phyloP scores from a whole-genome alignment of 1,140 invertebrate genomes.

The Bacillus rossius region DNA sequence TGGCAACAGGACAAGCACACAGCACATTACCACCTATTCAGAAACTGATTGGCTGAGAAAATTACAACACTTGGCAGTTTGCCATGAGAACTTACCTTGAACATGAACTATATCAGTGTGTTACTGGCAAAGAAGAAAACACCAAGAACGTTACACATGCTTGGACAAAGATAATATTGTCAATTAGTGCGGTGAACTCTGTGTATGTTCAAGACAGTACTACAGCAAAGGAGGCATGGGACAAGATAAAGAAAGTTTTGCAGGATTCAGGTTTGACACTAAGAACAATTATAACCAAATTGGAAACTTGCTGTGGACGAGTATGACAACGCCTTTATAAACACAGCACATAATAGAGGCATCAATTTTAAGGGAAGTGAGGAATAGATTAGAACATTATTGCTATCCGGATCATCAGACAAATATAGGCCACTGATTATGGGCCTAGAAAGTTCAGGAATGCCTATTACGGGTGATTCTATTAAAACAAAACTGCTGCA shows the following conservation, averaged over 20 bases:
- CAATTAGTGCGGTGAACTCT: not conserved
- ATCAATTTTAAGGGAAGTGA: too few relatives aligned
- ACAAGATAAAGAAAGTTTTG: not conserved
- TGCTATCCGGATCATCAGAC: not conserved
- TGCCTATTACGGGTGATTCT: not conserved
- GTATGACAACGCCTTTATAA: too few relatives aligned
- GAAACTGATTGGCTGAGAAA: too few relatives aligned
- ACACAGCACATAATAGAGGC: too few relatives aligned
- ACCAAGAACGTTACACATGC: not conserved
- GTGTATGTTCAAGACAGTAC: conserved; percentile 6
- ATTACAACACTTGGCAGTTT: too few relatives aligned
- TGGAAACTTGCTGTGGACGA: too few relatives aligned
- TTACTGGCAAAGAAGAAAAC: too few relatives aligned
- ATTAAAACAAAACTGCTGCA: not conserved
- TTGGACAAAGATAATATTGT: not conserved
- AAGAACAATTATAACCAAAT: not conserved
- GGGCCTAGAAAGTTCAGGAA: not conserved
- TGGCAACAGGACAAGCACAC: too few relatives aligned
- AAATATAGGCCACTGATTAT: not conserved
- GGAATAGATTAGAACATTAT: too few relatives aligned
- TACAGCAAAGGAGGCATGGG: conserved; percentile 15
- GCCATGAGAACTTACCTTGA: too few relatives aligned
- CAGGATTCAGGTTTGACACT: conserved; percentile 5
- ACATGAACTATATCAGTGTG: too few relatives aligned
- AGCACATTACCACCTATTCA: too few relatives aligned